Evolutionary conservation across 2,113 vertebrate species (phyloP).

Genomic region (Erythrocebus patas): DNA sequence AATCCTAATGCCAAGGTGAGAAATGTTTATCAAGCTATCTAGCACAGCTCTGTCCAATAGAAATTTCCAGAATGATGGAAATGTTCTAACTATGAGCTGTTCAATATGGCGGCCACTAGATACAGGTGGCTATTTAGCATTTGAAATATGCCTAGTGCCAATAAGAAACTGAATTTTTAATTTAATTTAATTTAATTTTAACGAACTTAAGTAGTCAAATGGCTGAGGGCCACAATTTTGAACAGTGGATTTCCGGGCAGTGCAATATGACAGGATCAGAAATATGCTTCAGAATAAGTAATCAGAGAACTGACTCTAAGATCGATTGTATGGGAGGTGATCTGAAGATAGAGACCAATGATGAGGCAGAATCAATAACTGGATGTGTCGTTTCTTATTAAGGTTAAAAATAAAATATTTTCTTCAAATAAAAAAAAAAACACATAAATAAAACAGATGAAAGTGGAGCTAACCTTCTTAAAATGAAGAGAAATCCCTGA

Average conservation of each 20-base stretch:
- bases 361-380: neutral
- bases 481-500: neutral
- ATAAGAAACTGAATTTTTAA: neutral
- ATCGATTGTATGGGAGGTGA: neutral
- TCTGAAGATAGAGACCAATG: neutral
- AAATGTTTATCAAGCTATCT: neutral
- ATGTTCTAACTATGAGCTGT: neutral
- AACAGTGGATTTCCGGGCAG: neutral
- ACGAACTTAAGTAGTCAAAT: neutral
- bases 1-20: neutral
- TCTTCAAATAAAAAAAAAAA: neutral
- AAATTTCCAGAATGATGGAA: neutral
- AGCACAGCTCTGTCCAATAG: neutral
- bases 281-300: neutral
- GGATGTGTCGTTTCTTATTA: neutral
- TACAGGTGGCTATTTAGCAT: fast-evolving
- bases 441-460: neutral
- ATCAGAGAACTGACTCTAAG: neutral
- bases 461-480: neutral
- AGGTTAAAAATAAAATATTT: neutral
- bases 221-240: neutral
- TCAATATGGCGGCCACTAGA: neutral
- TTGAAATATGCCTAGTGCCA: neutral
- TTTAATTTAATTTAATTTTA: neutral
- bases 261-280: neutral